A percentile compares a stretch with the other conserved stretches of the same genome.
phyloP scores from a whole-genome alignment of 1,140 invertebrate genomes.

The Nasonia giraulti region DNA sequence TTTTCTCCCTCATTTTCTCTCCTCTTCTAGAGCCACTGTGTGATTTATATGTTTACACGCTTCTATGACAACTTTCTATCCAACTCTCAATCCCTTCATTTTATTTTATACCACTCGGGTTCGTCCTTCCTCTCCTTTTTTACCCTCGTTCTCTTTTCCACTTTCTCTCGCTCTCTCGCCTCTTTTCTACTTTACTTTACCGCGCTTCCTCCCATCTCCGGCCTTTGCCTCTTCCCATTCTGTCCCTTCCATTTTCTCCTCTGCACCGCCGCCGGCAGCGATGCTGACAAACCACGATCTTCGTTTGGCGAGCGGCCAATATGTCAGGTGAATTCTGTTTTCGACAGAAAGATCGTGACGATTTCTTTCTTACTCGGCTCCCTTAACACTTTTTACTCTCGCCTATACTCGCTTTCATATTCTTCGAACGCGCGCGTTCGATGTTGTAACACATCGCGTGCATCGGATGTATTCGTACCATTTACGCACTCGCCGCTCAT shows the following conservation, averaged over 20 bases:
- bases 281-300: constrained; percentile 59
- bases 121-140: constrained; percentile 32
- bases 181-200: constrained; percentile 27
- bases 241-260: constrained; percentile 2
- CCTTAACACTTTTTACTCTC: neutral
- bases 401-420: neutral
- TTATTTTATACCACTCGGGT: constrained; percentile 63
- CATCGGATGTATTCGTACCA: too few species aligned
- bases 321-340: constrained; percentile 66
- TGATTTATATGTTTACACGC: constrained; percentile 74
- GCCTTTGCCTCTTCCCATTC: constrained; percentile 41
- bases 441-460: too few species aligned
- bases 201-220: constrained; percentile 34
- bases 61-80: constrained; percentile 70
- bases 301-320: constrained; percentile 68
- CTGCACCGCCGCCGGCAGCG: constrained; percentile 23
- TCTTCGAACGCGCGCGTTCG: neutral
- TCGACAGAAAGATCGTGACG: constrained; percentile 61
- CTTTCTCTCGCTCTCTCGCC: constrained; percentile 37
- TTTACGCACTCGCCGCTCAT: too few species aligned
- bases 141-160: constrained; percentile 33
- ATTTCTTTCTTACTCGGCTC: constrained; percentile 48
- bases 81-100: constrained; percentile 61
- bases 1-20: neutral
- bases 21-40: constrained; percentile 42